Conservation (phyloP, 2,888 invertebrate species). For the Cephus pulcher region DNA sequence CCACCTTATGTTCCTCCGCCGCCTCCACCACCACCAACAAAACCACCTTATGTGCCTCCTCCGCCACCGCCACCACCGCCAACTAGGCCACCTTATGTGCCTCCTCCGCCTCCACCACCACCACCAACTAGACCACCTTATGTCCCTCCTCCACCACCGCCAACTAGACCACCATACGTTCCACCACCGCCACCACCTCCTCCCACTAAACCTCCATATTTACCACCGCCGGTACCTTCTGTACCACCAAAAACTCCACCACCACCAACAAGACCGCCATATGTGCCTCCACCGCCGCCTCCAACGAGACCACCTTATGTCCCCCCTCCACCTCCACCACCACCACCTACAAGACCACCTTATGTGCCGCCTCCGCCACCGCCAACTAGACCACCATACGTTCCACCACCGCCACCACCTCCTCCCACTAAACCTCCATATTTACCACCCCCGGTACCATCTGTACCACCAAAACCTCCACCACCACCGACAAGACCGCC, state of each 20-base stretch:
- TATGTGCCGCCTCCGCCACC: slow-evolving; percentile 11
- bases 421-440: slow-evolving; percentile 36
- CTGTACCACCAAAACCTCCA: slow-evolving; percentile 1
- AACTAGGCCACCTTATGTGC: slow-evolving; percentile 29
- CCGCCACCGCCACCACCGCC: slow-evolving; percentile 28
- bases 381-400: slow-evolving; percentile 4
- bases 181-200: too few species aligned
- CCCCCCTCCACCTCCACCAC: neutral
- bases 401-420: slow-evolving; percentile 25
- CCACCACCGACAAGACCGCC: slow-evolving; percentile 21
- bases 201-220: too few species aligned
- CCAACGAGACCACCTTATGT: slow-evolving; percentile 30
- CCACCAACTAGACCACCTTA: too few species aligned
- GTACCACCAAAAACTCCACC: neutral
- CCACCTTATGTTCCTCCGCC: too few species aligned
- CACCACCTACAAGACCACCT: slow-evolving; percentile 1
- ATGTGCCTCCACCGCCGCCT: neutral
- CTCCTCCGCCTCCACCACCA: neutral
- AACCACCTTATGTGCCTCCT: slow-evolving; percentile 21
- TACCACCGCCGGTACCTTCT: too few species aligned
- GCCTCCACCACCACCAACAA: slow-evolving; percentile 16
- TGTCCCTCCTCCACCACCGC: too few species aligned
- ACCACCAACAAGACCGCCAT: neutral
- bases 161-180: too few species aligned
- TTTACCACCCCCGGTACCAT: slow-evolving; percentile 20